These are phyloP conservation scores for Drosophila truncata DNA, from an alignment of 1,140 invertebrate genomes.

Conservation along the genomic window DNA sequence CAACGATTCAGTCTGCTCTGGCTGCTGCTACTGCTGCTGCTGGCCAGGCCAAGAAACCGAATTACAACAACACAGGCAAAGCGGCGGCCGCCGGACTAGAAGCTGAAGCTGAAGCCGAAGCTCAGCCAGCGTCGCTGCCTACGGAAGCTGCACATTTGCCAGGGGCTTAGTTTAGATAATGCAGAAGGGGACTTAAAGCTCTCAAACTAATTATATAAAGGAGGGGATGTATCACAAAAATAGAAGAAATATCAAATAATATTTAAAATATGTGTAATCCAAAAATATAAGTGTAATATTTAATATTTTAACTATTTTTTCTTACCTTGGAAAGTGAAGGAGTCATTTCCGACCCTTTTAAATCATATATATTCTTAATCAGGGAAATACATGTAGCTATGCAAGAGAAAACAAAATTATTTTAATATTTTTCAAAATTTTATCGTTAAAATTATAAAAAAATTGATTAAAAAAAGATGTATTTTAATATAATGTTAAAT, in stretches of 20 bases:
- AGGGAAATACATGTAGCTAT: no score
- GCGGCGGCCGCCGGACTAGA: conserved; percentile 26
- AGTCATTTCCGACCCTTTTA: no score
- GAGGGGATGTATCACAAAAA: neutral
- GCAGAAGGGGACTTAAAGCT: neutral
- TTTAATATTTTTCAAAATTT: no score
- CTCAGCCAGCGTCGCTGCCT: conserved; percentile 20
- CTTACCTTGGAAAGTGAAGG: no score
- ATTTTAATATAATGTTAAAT: neutral
- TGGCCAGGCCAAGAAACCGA: conserved; percentile 19
- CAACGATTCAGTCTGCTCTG: conserved; percentile 38
- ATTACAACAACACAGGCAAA: conserved; percentile 14
- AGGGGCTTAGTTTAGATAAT: conserved; percentile 7
- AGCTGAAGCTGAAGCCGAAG: conserved; percentile 26
- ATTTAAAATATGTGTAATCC: neutral
- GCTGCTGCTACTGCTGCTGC: conserved; percentile 1
- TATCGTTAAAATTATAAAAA: no score
- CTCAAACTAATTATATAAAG: neutral
- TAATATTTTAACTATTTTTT: neutral
- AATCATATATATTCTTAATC: no score
- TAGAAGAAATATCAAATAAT: neutral
- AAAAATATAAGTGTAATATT: no score
- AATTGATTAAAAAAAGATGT: neutral
- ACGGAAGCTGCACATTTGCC: conserved; percentile 37
- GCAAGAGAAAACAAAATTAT: no score